These are phyloP conservation scores for Octomys mimax DNA, from an alignment of 2,797 vertebrate genomes.

Conservation along the genomic window DNA sequence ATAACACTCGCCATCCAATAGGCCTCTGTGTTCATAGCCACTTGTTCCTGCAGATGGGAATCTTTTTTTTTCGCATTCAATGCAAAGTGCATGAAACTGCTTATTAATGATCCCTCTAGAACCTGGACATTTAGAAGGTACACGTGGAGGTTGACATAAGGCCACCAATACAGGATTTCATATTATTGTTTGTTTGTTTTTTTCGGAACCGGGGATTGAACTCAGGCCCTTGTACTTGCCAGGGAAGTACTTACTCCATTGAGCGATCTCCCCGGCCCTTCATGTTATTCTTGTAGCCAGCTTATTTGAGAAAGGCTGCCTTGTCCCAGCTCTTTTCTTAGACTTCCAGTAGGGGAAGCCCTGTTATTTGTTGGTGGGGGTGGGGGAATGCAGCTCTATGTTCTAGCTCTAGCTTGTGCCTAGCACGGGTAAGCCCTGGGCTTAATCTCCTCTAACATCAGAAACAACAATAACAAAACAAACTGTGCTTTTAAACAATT, in stretches of 20 bases:
- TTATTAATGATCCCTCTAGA: not conserved
- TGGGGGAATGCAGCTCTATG: not conserved
- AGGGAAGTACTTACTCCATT: too few species aligned
- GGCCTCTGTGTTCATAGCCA: not conserved
- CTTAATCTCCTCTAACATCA: not conserved
- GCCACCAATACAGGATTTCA: not conserved
- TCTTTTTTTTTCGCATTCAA: not conserved
- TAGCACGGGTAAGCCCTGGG: not conserved
- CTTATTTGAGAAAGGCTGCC: not conserved
- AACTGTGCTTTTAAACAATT: not conserved
- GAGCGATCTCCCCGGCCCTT: not conserved
- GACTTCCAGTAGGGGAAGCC: not conserved
- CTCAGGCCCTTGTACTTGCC: too few species aligned
- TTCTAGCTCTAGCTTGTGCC: not conserved
- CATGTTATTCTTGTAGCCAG: not conserved
- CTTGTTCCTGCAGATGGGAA: conserved; percentile 50
- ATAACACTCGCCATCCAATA: not conserved
- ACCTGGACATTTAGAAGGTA: not conserved
- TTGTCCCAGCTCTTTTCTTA: not conserved
- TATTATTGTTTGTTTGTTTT: not conserved
- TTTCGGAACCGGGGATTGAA: too few species aligned
- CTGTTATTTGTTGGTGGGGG: not conserved
- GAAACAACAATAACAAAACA: not conserved
- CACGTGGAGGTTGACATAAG: not conserved
- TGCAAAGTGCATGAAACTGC: not conserved